Percentiles rank a stretch among this genome's conserved stretches.
Conservation (phyloP, 2,888 invertebrate genomes). For the Eupithecia tripunctaria region DNA sequence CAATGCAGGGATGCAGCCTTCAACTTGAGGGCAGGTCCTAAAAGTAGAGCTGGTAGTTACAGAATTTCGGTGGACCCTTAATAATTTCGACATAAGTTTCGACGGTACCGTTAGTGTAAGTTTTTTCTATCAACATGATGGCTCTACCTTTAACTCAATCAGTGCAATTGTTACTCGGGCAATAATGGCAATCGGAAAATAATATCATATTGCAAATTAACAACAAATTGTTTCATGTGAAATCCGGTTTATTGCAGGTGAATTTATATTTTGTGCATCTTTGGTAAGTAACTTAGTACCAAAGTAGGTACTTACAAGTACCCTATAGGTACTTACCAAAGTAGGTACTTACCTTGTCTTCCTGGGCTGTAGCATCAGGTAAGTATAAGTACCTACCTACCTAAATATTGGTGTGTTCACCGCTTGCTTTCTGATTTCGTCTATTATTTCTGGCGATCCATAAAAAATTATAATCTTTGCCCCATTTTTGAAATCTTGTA, state of each 20-base stretch:
- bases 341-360: neutral
- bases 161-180: neutral
- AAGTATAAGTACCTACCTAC: neutral
- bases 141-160: neutral
- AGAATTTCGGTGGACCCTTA: neutral
- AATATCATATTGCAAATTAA: neutral
- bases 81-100: neutral
- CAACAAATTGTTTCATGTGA: neutral
- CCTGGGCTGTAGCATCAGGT: neutral
- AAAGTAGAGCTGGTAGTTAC: neutral
- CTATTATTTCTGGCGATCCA: too few species aligned
- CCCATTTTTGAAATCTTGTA: too few species aligned
- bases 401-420: too few species aligned
- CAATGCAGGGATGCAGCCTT: neutral
- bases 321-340: too few species aligned
- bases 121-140: neutral
- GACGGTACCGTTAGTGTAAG: neutral
- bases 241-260: neutral
- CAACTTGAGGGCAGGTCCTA: neutral
- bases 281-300: neutral
- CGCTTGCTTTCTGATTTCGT: too few species aligned
- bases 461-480: too few species aligned
- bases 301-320: too few species aligned
- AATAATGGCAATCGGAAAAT: too few species aligned
- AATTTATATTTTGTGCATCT: neutral